These are phyloP conservation scores for Danio jaintianensis DNA, from an alignment of 2,797 vertebrate species.

Conservation along the genomic window DNA sequence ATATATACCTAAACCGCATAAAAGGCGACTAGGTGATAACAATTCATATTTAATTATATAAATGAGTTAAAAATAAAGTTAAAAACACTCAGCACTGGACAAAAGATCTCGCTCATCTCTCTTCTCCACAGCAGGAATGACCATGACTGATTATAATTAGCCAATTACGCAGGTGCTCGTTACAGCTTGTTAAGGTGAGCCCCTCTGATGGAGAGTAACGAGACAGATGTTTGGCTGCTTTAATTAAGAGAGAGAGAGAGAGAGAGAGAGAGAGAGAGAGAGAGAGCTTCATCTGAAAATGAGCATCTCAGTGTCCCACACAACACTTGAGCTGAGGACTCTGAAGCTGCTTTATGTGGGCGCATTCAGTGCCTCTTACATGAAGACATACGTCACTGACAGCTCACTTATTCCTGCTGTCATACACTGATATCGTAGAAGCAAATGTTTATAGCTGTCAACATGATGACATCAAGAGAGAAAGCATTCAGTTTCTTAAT, in stretches of 20 bases:
- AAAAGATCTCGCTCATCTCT: neutral
- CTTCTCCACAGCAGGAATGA: conserved; percentile 13
- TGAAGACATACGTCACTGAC: neutral
- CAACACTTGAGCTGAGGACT: neutral
- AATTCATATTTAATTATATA: no score
- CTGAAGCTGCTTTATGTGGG: neutral
- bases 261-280: neutral
- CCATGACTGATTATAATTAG: conserved; percentile 61
- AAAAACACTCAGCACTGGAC: no score
- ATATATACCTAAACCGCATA: no score
- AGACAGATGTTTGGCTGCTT: conserved; percentile 41
- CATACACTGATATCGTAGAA: neutral
- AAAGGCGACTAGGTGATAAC: no score
- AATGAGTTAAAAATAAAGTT: no score
- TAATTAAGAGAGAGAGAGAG: conserved; percentile 49
- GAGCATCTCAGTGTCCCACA: neutral
- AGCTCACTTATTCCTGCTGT: neutral
- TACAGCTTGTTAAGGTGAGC: conserved; percentile 47
- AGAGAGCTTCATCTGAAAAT: neutral
- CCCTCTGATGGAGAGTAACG: conserved; percentile 52
- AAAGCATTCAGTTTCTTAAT: neutral
- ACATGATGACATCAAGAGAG: neutral
- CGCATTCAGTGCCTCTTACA: neutral
- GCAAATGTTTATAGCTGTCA: neutral
- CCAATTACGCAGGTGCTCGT: conserved; percentile 57